Percentiles rank a stretch among this genome's conserved stretches.
These are phyloP conservation scores for Leucoraja erinaceus DNA, from an alignment of 2,113 vertebrate species.

Conservation along the genomic window DNA sequence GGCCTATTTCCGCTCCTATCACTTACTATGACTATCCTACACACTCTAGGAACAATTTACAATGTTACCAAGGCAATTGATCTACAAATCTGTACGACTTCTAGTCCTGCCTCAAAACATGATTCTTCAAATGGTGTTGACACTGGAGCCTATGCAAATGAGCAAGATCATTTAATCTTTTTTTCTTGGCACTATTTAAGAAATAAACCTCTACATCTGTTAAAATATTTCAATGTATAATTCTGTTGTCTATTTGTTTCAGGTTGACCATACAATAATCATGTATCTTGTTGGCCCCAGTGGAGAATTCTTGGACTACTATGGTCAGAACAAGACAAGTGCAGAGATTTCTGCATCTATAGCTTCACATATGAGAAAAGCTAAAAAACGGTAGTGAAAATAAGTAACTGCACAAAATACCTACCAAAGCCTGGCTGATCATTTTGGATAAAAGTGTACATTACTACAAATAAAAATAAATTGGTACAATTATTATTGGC, in stretches of 20 bases:
- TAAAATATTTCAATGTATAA: background rate
- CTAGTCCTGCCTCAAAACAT: background rate
- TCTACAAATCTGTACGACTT: too few relatives aligned
- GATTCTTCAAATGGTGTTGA: background rate
- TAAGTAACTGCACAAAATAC: background rate
- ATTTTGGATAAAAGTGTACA: background rate
- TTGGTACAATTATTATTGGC: background rate
- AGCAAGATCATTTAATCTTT: background rate
- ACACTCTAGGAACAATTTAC: too few relatives aligned
- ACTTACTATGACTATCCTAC: too few relatives aligned
- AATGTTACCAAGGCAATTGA: too few relatives aligned
- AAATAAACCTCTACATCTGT: background rate
- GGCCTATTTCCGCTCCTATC: too few relatives aligned
- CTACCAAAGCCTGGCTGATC: background rate
- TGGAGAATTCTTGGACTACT: slow-evolving; percentile 83
- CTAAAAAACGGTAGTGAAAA: slow-evolving; percentile 43
- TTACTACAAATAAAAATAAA: background rate
- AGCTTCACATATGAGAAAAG: slow-evolving; percentile 75
- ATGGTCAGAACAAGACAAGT: slow-evolving; percentile 83
- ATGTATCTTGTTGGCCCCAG: slow-evolving; percentile 93
- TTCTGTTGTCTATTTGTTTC: slow-evolving; percentile 41
- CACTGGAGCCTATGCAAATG: background rate
- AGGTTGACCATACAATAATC: slow-evolving; percentile 98
- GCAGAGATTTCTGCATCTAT: slow-evolving; percentile 71
- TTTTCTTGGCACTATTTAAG: background rate